Evolutionary conservation across 2,888 invertebrate genomes (phyloP).

Genomic region (Scaptodrosophila latifasciaeformis): DNA sequence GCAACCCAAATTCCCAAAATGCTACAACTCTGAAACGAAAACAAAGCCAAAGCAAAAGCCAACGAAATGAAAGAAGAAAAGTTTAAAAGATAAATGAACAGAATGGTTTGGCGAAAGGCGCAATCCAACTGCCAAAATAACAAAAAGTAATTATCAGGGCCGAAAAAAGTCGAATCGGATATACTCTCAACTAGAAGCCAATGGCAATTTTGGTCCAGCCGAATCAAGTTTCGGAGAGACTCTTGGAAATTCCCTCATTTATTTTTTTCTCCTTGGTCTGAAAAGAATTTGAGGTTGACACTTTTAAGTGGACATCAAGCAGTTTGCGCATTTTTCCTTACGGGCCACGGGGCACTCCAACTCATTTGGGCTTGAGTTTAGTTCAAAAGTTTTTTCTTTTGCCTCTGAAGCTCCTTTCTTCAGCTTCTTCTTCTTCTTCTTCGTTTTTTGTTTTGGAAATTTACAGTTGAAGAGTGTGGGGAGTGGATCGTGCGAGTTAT

Average conservation of each 20-base stretch:
- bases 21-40: slow-evolving; percentile 48
- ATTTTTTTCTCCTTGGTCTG: slow-evolving; percentile 30
- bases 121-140: slow-evolving; percentile 63
- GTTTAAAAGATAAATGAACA: slow-evolving; percentile 64
- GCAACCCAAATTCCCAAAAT: slow-evolving; percentile 64
- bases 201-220: too few relatives aligned
- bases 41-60: slow-evolving; percentile 28
- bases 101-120: slow-evolving; percentile 65
- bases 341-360: too few relatives aligned
- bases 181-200: too few relatives aligned
- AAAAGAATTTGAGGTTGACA: slow-evolving; percentile 71
- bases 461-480: slow-evolving; percentile 45
- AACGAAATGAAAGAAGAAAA: slow-evolving; percentile 55
- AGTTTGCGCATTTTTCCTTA: slow-evolving; percentile 61
- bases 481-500: slow-evolving; percentile 51
- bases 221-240: too few relatives aligned
- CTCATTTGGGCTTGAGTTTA: too few relatives aligned
- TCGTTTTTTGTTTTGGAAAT: slow-evolving; percentile 48
- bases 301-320: slow-evolving; percentile 72
- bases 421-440: too few relatives aligned
- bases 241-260: slow-evolving; percentile 4
- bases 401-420: too few relatives aligned
- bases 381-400: too few relatives aligned
- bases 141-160: slow-evolving; percentile 29
- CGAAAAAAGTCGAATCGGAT: too few relatives aligned